Conservation (phyloP, 2,888 invertebrate genomes). For the Maniola hyperantus region DNA sequence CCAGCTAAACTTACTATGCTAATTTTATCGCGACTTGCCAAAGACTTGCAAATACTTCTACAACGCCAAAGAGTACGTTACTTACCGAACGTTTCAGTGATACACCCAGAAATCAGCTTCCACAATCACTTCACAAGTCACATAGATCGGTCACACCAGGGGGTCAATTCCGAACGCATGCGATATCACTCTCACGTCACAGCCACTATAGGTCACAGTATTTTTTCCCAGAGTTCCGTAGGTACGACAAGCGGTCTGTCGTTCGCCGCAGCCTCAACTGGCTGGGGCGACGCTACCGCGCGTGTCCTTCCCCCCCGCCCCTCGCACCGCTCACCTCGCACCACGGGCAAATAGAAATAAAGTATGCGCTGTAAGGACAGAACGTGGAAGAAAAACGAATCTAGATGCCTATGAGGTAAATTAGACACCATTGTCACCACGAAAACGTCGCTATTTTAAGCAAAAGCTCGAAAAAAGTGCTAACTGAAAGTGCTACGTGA, state of each 20-base stretch:
- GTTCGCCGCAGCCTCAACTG: conserved; percentile 75
- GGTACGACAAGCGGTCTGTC: conserved; percentile 57
- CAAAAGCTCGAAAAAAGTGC: not conserved
- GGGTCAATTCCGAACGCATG: conserved; percentile 57
- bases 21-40: conserved; percentile 11
- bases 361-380: conserved; percentile 77
- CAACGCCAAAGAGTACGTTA: conserved; percentile 34
- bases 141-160: conserved; percentile 55
- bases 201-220: conserved; percentile 64
- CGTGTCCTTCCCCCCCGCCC: conserved; percentile 67
- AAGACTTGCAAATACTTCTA: conserved; percentile 5
- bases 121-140: conserved; percentile 64
- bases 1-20: conserved; percentile 28
- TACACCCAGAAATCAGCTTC: conserved; percentile 40
- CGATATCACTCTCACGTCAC: conserved; percentile 65
- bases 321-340: conserved; percentile 67
- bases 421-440: conserved; percentile 17
- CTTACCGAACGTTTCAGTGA: conserved; percentile 57
- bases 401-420: conserved; percentile 35
- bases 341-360: conserved; percentile 80
- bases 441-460: not conserved
- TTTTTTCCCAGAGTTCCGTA: conserved; percentile 45
- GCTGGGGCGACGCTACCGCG: conserved; percentile 79
- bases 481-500: not conserved
- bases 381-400: conserved; percentile 67